Base-by-base conservation (phyloP, 2,797 vertebrate genomes). In the Threskiornis aethiopicus region DNA sequence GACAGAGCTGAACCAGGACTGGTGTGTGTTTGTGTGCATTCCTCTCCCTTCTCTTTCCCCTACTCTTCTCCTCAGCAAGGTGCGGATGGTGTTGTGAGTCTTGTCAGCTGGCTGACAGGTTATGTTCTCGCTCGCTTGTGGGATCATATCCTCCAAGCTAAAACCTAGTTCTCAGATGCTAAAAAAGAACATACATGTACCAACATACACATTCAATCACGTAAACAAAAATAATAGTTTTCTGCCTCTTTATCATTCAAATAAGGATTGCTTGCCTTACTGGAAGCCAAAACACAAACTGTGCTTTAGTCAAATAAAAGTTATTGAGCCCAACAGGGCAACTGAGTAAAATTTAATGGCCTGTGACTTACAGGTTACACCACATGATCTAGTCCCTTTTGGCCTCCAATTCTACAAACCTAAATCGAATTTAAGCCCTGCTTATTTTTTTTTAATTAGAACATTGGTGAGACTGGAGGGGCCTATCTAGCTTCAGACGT, bases 281-380 rank as follows among this genome's bases (percentile, higher is more conserved):
- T 87, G 71, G 66, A 92, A 84, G 52, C 87, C 64, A 92, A 80
- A 94, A 72, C n/a, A 85, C 47, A 82, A 95, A 64, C 62, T n/a
- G 39, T 51, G 47, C 28, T 89, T 87, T 54, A 83, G 84, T 61
- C 84, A 91, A 92, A 95, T 94, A 87, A 92, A 96, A 91, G 62
- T 96, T 95, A 93, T 51, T 92, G 69, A 94, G 89, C 95, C 94
- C 91, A 81, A 91, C 65, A 96, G 81, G 75, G 85, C 87, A 84
- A 81, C 89, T 72, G 61, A 88, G 65, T 95, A 93, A 95, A 95
- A 95, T 95, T 93, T 96, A 96, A 95, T 67, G 55, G 76, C 72
- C 91, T 92, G 85, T 95, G 77, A 94, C 76, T 94, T 96, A 84
- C 76, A 88, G 84, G 93, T 93, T 93, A 47, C 72, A 75, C 49